Percentiles rank a stretch among this genome's conserved stretches.
phyloP scores from a whole-genome alignment of 2,797 vertebrate genomes.

The Notolepis coatsorum region DNA sequence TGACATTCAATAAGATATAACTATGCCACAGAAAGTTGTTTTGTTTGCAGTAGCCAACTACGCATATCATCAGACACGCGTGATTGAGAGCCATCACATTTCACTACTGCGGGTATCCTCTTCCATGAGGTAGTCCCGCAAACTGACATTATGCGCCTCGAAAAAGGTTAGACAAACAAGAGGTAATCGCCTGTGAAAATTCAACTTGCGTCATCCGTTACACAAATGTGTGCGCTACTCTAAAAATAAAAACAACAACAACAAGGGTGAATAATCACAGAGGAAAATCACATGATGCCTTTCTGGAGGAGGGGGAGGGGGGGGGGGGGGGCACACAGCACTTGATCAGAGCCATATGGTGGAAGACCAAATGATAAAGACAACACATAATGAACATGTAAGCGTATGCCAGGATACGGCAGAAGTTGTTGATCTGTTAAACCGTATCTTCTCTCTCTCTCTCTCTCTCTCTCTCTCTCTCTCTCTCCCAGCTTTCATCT shows the following conservation, averaged over 20 bases:
- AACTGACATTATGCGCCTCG: conserved; percentile 23
- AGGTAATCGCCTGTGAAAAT: conserved; percentile 22
- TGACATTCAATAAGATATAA: conserved; percentile 19
- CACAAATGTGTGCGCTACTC: conserved; percentile 1
- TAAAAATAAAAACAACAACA: neutral
- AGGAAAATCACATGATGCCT: conserved; percentile 10
- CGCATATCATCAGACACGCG: conserved; percentile 45
- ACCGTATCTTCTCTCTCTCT: neutral
- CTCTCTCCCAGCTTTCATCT: neutral
- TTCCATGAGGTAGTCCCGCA: conserved; percentile 8
- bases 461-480: no score
- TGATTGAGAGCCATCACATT: conserved; percentile 32
- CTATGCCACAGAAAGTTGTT: conserved; percentile 5
- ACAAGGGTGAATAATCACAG: neutral
- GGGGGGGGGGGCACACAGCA: neutral
- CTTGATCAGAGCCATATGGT: conserved; percentile 6
- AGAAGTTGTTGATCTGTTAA: conserved; percentile 10
- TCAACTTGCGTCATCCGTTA: conserved; percentile 25
- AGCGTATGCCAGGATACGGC: neutral
- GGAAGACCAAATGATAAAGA: neutral
- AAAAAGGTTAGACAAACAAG: conserved; percentile 36
- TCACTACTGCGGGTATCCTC: conserved; percentile 20
- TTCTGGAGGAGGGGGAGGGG: no score
- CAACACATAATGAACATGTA: conserved; percentile 9
- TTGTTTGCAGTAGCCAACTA: conserved; percentile 29